These are phyloP conservation scores for Albula goreensis DNA, from an alignment of 2,113 vertebrate genomes.

Conservation along the genomic window DNA sequence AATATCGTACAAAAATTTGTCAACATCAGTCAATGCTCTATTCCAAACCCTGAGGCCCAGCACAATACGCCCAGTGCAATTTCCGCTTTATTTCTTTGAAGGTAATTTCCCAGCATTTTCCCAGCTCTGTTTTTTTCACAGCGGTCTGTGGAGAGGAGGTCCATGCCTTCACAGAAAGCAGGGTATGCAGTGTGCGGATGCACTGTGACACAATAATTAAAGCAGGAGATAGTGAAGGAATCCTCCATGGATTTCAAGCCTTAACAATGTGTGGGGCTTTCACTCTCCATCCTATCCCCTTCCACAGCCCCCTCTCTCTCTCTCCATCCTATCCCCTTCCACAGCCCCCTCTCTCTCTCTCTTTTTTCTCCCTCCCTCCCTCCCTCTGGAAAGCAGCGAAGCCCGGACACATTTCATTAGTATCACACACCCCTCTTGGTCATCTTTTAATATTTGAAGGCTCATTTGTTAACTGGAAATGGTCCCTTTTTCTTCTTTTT, in stretches of 20 bases:
- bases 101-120: neutral
- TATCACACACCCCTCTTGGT: conserved; percentile 73
- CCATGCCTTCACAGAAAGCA: neutral
- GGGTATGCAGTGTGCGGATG: conserved; percentile 15
- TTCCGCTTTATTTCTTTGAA: neutral
- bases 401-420: conserved; percentile 79
- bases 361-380: conserved; percentile 46
- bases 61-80: neutral
- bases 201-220: conserved; percentile 62
- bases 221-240: conserved; percentile 55
- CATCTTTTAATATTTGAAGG: conserved; percentile 98
- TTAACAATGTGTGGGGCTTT: conserved; percentile 61
- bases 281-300: neutral
- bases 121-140: neutral
- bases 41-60: conserved; percentile 18
- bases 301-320: conserved; percentile 36
- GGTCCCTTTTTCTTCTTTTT: conserved; percentile 80
- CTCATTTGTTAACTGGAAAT: conserved; percentile 98
- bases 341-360: conserved; percentile 45
- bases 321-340: conserved; percentile 26
- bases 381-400: conserved; percentile 68
- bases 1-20: conserved; percentile 33
- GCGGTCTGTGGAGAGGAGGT: neutral
- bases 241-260: conserved; percentile 61
- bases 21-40: conserved; percentile 35